These are phyloP conservation scores for Oncorhynchus keta DNA, from an alignment of 2,113 vertebrate genomes.

Conservation along the genomic window DNA sequence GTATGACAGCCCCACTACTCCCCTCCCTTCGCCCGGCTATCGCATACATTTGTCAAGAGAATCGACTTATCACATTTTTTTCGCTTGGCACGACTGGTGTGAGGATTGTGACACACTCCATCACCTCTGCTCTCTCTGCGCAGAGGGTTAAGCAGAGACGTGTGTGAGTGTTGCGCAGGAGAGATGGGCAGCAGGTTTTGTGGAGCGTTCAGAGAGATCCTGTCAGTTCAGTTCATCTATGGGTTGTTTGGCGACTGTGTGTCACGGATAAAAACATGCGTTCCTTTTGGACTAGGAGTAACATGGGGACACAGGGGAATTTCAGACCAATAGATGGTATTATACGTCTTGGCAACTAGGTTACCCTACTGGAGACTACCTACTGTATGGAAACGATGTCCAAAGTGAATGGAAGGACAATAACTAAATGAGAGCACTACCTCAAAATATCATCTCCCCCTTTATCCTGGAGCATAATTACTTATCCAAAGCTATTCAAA, in stretches of 20 bases:
- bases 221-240: neutral
- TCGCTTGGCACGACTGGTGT: neutral
- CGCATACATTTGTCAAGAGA: neutral
- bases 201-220: neutral
- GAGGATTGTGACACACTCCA: neutral
- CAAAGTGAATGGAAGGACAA: conserved; percentile 50
- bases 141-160: neutral
- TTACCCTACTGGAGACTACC: conserved; percentile 6
- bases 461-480: neutral
- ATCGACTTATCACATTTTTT: neutral
- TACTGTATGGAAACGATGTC: conserved; percentile 26
- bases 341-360: neutral
- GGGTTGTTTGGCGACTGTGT: too few species aligned
- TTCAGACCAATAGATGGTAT: neutral
- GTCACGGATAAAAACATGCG: neutral
- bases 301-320: neutral
- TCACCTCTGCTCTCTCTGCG: neutral
- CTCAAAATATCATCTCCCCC: conserved; percentile 14
- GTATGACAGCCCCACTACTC: neutral
- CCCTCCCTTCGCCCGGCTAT: neutral
- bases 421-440: conserved; percentile 34
- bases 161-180: neutral
- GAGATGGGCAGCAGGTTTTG: neutral
- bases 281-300: neutral
- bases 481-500: conserved; percentile 59